Evolutionary conservation across 2,113 vertebrate species (phyloP).

Genomic region (Trichomycterus rosablanca): DNA sequence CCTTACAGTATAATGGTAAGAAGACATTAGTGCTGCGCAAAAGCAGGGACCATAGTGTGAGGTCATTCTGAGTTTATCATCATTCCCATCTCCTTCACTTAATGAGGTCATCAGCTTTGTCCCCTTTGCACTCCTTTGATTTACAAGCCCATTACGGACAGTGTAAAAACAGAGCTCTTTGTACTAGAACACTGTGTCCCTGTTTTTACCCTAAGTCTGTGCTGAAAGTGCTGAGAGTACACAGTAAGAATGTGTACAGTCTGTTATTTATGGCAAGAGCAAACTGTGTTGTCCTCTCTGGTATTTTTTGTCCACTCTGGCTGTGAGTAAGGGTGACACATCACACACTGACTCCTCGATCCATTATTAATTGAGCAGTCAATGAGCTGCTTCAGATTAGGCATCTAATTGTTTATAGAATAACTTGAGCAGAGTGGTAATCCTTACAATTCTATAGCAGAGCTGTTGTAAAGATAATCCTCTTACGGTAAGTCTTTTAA

Average conservation of each 20-base stretch:
- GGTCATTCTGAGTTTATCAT: slow-evolving; percentile 21
- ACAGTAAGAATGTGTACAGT: neutral
- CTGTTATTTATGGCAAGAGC: neutral
- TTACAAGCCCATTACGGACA: slow-evolving; percentile 6
- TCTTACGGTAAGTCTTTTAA: too few relatives aligned
- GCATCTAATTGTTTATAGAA: slow-evolving; percentile 27
- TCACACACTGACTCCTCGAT: neutral
- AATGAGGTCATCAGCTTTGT: slow-evolving; percentile 17
- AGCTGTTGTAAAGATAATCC: slow-evolving; percentile 32
- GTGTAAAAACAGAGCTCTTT: neutral
- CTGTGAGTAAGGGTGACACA: slow-evolving; percentile 6
- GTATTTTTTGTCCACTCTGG: neutral
- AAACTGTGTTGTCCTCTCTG: slow-evolving; percentile 3
- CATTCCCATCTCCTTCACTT: slow-evolving; percentile 1
- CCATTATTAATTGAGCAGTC: slow-evolving; percentile 19
- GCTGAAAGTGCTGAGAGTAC: slow-evolving; percentile 5
- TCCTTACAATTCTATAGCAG: slow-evolving; percentile 16
- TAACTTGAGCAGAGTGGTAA: slow-evolving; percentile 17
- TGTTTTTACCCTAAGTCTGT: neutral
- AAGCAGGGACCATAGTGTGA: neutral
- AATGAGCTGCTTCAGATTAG: slow-evolving; percentile 32
- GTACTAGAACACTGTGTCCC: neutral
- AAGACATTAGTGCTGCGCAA: slow-evolving; percentile 6
- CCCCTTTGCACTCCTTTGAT: slow-evolving; percentile 16
- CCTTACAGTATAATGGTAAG: slow-evolving; percentile 13